These are phyloP conservation scores for Alaudala cheleensis DNA, from an alignment of 2,113 vertebrate genomes.

Conservation along the genomic window DNA sequence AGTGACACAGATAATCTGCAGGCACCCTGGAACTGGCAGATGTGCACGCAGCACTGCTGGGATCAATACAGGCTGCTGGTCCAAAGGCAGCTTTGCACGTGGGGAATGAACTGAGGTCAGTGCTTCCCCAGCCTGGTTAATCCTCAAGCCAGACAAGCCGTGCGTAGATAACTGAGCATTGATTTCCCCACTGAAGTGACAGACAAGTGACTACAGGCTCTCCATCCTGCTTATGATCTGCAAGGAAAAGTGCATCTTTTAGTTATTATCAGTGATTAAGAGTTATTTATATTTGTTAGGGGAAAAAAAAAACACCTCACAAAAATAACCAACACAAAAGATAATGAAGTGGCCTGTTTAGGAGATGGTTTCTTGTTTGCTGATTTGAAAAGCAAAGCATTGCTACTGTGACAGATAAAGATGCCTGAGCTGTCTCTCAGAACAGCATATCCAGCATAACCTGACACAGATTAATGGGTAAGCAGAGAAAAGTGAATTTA, in stretches of 20 bases:
- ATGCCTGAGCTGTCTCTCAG: background rate
- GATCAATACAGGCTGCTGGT: background rate
- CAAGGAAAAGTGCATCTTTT: background rate
- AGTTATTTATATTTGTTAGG: background rate
- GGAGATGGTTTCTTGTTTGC: background rate
- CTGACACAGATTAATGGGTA: background rate
- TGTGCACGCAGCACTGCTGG: background rate
- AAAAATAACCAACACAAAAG: background rate
- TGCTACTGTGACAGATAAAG: background rate
- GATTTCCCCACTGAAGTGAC: background rate
- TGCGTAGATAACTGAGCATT: background rate
- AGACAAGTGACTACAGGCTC: background rate
- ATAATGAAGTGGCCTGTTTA: background rate
- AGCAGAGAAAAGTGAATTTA: background rate
- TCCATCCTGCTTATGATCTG: background rate
- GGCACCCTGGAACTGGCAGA: background rate
- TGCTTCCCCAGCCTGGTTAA: slow-evolving; percentile 8
- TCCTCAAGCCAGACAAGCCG: background rate
- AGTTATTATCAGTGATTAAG: background rate
- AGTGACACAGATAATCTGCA: background rate
- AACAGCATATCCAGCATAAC: background rate
- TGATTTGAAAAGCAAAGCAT: slow-evolving; percentile 28
- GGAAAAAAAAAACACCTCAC: accelerated
- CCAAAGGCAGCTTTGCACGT: background rate
- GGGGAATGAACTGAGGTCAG: background rate